Percentiles rank a stretch among this genome's conserved stretches.
These are phyloP conservation scores for Arrhamphus sclerolepis DNA, from an alignment of 2,797 vertebrate species.

Conservation along the genomic window DNA sequence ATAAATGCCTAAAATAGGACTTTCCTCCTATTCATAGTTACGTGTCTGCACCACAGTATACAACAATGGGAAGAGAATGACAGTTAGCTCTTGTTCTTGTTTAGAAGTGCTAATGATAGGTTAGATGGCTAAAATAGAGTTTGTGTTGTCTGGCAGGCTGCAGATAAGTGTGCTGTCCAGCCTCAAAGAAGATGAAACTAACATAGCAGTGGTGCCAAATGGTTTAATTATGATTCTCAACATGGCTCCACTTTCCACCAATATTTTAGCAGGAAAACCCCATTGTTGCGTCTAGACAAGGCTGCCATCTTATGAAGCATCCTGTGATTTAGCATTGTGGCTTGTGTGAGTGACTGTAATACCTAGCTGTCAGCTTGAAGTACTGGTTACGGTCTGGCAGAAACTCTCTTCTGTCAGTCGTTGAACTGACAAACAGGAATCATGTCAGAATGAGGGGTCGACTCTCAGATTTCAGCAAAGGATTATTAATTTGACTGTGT, in stretches of 20 bases:
- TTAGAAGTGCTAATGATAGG: conserved; percentile 71
- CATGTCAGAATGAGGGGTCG: neutral
- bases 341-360: conserved; percentile 44
- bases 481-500: conserved; percentile 8
- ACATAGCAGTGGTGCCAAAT: conserved; percentile 39
- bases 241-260: conserved; percentile 52
- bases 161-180: conserved; percentile 57
- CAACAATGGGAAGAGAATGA: conserved; percentile 57
- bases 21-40: conserved; percentile 57
- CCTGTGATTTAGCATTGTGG: conserved; percentile 45
- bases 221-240: conserved; percentile 63
- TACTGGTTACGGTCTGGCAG: conserved; percentile 22
- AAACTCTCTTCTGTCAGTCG: conserved; percentile 30
- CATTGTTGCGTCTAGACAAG: conserved; percentile 47
- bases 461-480: conserved; percentile 5
- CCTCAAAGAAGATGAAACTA: conserved; percentile 52
- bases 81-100: conserved; percentile 52
- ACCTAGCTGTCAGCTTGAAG: conserved; percentile 36
- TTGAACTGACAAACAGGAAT: conserved; percentile 22
- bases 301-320: conserved; percentile 38
- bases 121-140: conserved; percentile 52
- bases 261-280: conserved; percentile 53
- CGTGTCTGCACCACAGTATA: conserved; percentile 60
- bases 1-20: conserved; percentile 60
- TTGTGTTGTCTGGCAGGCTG: conserved; percentile 68